Conservation (phyloP, 2,113 vertebrate species). For the Brevimyrus niger region DNA sequence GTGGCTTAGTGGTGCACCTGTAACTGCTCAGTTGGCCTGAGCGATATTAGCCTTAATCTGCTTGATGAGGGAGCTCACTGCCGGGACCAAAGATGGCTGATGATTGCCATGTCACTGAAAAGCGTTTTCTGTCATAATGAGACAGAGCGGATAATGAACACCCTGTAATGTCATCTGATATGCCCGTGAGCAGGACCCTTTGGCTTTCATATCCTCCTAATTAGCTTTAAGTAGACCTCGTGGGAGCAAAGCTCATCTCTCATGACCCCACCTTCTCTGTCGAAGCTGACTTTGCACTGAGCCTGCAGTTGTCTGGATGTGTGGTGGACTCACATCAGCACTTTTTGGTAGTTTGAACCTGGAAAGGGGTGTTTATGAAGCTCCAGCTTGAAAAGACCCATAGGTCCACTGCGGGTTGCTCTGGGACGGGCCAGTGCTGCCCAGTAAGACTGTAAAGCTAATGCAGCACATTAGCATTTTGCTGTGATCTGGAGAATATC, state of each 20-base stretch:
- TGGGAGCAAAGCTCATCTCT: constrained; percentile 21
- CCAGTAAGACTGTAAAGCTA: background rate
- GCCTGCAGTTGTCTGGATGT: background rate
- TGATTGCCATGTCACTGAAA: constrained; percentile 30
- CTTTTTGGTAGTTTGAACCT: background rate
- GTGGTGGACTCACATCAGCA: background rate
- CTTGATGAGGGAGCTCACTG: constrained; percentile 11
- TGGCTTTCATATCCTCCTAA: constrained; percentile 35
- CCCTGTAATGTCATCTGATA: constrained; percentile 30
- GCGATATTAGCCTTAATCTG: background rate
- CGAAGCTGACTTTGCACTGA: background rate
- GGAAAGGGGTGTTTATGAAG: background rate
- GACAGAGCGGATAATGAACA: constrained; percentile 31
- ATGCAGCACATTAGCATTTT: background rate
- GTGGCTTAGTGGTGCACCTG: background rate
- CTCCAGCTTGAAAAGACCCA: background rate
- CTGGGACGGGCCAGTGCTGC: background rate
- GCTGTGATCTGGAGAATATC: background rate
- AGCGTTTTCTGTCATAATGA: constrained; percentile 31
- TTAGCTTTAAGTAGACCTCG: constrained; percentile 35
- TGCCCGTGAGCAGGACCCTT: constrained; percentile 29
- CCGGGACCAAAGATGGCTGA: constrained; percentile 23
- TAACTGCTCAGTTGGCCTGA: background rate
- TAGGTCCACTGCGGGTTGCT: background rate
- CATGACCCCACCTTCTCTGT: background rate